Evolutionary conservation across 1,140 invertebrate species (phyloP), one percentile per base, ranked within the genome.

Genomic region (Elysia chlorotica): DNA sequence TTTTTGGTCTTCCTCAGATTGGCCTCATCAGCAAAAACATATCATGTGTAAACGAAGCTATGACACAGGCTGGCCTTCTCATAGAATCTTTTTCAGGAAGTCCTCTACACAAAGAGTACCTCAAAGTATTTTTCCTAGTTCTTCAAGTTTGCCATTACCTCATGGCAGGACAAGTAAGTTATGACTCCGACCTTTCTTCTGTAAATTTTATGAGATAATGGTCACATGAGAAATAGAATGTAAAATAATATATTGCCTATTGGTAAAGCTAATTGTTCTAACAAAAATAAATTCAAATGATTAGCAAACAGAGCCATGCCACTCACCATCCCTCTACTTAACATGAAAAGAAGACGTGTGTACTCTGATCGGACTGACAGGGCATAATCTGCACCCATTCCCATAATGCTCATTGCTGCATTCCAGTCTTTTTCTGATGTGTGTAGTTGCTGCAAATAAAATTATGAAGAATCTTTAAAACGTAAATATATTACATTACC

Each of bases 51-150:
- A 92, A 95, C 83, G 92, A 93, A 4, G 89, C 96, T 59, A 87
- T 99, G 68, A 94, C 93, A 77, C 92, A 94, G 82, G 95, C 95
- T 0, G 93, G 94, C 28, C 92, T 93, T 81, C 90, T 96, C 73
- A 94, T 98, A 31, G 96, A 98, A 86, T 92, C 92, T 74, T 97
- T 94, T 92, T 92, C 92, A 78, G 94, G 94, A n/a, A 93, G 91
- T 85, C 90, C 91, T 2, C 74, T 80, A 36, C 93, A 96, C 86
- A 97, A 97, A 85, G 96, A 98, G 89, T 86, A 86, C 19, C 90
- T 97, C 0, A 96, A 96, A 91, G 95, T 99, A 6, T 99, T 96
- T 88, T 98, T 96, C 87, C 90, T 98, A 76, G 95, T 98, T 31
- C 89, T 99, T 76, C 96, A 98, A 92, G 96, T 96, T 65, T 96